Evolutionary conservation across 2,797 vertebrate genomes (phyloP).

Genomic region (Ataeniobius toweri): DNA sequence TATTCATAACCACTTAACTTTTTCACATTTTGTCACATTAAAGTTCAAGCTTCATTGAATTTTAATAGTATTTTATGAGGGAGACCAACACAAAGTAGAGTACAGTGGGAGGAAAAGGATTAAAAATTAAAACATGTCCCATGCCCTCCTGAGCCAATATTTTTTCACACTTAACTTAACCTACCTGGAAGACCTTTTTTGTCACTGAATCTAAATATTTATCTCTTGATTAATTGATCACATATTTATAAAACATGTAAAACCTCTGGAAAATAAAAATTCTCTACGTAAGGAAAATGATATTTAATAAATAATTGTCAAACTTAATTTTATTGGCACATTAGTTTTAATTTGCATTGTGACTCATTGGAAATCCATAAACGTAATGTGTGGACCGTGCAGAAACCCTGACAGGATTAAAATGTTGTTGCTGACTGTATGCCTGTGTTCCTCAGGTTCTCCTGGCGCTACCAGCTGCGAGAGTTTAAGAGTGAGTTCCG

Average conservation of each 20-base stretch:
- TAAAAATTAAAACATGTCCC: background rate
- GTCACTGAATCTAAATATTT: no score
- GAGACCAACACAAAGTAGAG: constrained; percentile 27
- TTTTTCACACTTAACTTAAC: background rate
- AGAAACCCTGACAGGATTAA: no score
- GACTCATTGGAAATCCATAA: no score
- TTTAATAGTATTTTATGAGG: background rate
- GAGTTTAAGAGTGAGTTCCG: constrained; percentile 99
- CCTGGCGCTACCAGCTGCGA: constrained; percentile 95
- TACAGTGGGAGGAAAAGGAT: background rate
- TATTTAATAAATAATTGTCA: background rate
- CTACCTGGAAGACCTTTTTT: no score
- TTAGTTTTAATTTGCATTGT: background rate
- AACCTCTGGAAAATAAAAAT: background rate
- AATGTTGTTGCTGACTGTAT: background rate
- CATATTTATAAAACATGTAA: constrained; percentile 60
- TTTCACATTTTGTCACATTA: background rate
- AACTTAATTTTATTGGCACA: background rate
- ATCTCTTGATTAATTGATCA: no score
- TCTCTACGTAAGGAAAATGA: constrained; percentile 1
- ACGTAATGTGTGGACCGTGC: no score
- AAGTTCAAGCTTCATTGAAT: background rate
- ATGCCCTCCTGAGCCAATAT: background rate
- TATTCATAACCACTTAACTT: no score
- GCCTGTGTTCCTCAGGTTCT: constrained; percentile 84